These are phyloP conservation scores for Tokudaia tokunoshimensis DNA, from an alignment of 2,797 vertebrate genomes.

Conservation along the genomic window DNA sequence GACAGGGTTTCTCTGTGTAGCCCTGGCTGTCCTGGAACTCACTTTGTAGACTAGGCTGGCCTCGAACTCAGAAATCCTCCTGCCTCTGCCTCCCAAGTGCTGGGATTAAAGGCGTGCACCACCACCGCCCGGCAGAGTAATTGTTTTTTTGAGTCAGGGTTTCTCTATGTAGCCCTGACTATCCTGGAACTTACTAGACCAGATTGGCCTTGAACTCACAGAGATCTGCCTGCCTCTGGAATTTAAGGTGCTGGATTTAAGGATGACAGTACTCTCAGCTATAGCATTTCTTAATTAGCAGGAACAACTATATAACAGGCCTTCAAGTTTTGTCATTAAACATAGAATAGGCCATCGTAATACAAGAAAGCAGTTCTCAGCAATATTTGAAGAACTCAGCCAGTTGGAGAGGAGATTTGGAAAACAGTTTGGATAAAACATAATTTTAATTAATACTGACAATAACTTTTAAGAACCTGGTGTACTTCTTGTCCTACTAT, in stretches of 20 bases:
- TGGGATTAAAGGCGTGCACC: no score
- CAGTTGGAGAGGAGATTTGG: conserved; percentile 13
- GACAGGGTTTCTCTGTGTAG: neutral
- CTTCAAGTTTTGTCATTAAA: conserved; percentile 3
- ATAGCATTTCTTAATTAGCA: conserved; percentile 7
- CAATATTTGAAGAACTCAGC: neutral
- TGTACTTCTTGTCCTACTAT: conserved; percentile 42
- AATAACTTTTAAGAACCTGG: conserved; percentile 15
- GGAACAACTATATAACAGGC: neutral
- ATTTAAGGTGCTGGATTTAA: neutral
- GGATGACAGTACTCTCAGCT: neutral
- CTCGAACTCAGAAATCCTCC: neutral
- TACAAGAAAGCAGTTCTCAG: conserved; percentile 23
- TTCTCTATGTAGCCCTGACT: neutral
- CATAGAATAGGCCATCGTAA: neutral
- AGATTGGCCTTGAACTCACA: neutral
- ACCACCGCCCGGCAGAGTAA: no score
- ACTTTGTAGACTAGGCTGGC: neutral
- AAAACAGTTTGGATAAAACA: conserved; percentile 42
- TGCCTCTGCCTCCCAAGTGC: no score
- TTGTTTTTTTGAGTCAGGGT: neutral
- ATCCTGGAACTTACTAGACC: neutral
- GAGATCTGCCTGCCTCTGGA: neutral
- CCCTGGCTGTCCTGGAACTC: neutral
- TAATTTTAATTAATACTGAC: conserved; percentile 46